Conservation (phyloP, 2,888 invertebrate species). For the Aleiodes testaceus region DNA sequence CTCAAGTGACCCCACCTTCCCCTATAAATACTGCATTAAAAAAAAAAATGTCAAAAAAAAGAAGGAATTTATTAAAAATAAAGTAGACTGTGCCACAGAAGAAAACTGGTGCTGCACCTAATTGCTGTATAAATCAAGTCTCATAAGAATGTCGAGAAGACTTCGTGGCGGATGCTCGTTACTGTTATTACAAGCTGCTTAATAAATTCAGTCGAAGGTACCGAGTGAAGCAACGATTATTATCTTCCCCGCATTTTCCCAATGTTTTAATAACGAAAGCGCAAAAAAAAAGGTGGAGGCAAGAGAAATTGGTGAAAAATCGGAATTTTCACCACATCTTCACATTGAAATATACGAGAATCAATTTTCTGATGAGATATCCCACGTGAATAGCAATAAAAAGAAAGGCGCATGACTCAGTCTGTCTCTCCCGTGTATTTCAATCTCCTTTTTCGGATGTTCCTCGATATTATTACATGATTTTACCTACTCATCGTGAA, state of each 20-base stretch:
- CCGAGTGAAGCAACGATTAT: conserved; percentile 22
- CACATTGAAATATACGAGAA: too few species aligned
- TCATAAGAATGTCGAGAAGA: conserved; percentile 24
- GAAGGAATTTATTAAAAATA: background rate
- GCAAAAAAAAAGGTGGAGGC: conserved; percentile 1
- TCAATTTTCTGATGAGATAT: conserved; percentile 34
- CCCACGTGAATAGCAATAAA: background rate
- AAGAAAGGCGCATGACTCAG: conserved; percentile 22
- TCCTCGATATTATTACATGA: conserved; percentile 11
- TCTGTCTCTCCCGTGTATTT: background rate
- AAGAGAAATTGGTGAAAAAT: conserved; percentile 7
- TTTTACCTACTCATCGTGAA: conserved; percentile 11
- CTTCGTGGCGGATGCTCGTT: conserved; percentile 27
- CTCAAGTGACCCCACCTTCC: too few species aligned
- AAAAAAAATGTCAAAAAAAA: background rate
- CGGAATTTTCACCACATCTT: conserved; percentile 38
- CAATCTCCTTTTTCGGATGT: background rate
- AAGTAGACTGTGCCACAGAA: conserved; percentile 18
- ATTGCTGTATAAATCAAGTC: conserved; percentile 25
- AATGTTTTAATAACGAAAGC: conserved; percentile 21
- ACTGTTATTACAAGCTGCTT: conserved; percentile 30
- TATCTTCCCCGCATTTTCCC: conserved; percentile 13
- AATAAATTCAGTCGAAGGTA: conserved; percentile 27
- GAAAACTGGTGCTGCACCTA: conserved; percentile 35
- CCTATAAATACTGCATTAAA: background rate